Base-by-base conservation (phyloP, 2,113 vertebrate genomes). In the Atractosteus spatula region DNA sequence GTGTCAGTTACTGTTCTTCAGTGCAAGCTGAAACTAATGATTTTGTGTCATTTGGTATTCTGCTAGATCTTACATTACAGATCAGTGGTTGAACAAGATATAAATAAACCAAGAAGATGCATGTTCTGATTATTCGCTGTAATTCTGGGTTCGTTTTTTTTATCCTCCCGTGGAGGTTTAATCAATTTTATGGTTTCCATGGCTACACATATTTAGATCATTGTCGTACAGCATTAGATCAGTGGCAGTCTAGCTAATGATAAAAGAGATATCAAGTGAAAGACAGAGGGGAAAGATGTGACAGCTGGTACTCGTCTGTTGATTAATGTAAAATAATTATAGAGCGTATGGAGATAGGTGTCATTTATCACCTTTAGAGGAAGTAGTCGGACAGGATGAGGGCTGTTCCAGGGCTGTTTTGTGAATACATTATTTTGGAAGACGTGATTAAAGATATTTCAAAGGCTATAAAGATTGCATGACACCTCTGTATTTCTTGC, bases 251-350 rank as follows among this genome's bases (percentile, higher is more conserved):
- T 8, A 16, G 45, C 1, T 4, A 7, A 4, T 14, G 17, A 41
- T n/a, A 51, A 54, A 29, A 12, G 68, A 45, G 59, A 0, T 41
- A 43, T 29, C 54, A 16, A 44, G 11, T 6, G 12, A 41, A 11
- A 57, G 42, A 42, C 45, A 65, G 13, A 3, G 8, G 16, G 10
- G 42, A 1, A 63, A 55, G 41, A 29, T 44, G 44, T 79, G 85
- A 84, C 84, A 79, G 80, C 70, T 61, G 71, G 59, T 65, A 41
- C 78, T 81, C 51, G 14, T 68, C 74, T 77, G 11, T 70, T 76
- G 83, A 87, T 84, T 86, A 86, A 87, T 87, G 77, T 76, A 80
- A 79, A 85, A 82, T 89, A 80, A 86, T 89, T 86, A 84, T 84
- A 73, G 62, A 71, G 71, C 12, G 63, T 72, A 69, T 69, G 42